phyloP scores from a whole-genome alignment of 2,888 invertebrate species.

The Ypsolopha scabrella region DNA sequence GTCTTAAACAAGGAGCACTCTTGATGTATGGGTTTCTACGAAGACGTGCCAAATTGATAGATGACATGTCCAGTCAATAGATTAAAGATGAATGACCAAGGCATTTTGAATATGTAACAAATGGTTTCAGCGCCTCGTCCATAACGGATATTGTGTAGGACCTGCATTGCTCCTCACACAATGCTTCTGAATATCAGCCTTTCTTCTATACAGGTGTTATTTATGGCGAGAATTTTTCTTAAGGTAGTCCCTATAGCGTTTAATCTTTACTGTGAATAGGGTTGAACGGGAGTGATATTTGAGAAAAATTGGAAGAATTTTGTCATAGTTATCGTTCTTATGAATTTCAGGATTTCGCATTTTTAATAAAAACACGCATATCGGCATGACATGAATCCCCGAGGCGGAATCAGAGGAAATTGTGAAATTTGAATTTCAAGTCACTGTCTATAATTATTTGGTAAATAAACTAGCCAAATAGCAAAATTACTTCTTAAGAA shows the following conservation, averaged over 20 bases:
- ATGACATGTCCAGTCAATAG: slow-evolving; percentile 41
- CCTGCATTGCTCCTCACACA: slow-evolving; percentile 32
- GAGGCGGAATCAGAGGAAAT: too few species aligned
- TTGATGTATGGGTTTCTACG: slow-evolving; percentile 27
- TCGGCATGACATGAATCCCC: too few species aligned
- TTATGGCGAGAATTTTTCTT: slow-evolving; percentile 16
- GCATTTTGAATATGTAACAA: slow-evolving; percentile 52
- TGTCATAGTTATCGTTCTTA: too few species aligned
- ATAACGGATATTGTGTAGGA: slow-evolving; percentile 24
- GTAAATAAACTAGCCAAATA: too few species aligned
- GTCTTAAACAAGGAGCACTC: not conserved
- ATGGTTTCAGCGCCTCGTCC: slow-evolving; percentile 33
- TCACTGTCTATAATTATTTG: too few species aligned
- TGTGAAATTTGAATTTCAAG: too few species aligned
- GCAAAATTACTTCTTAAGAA: too few species aligned
- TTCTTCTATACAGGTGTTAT: slow-evolving; percentile 20
- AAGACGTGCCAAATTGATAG: slow-evolving; percentile 38
- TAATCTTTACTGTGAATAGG: slow-evolving; percentile 1
- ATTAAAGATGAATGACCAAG: slow-evolving; percentile 40
- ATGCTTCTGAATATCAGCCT: slow-evolving; percentile 19
- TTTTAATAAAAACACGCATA: too few species aligned
- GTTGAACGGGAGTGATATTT: not conserved
- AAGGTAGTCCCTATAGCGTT: not conserved
- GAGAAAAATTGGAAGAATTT: not conserved
- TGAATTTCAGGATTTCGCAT: too few species aligned